Conservation (phyloP, 2,888 invertebrate genomes). For the Ferrisia virgata region DNA sequence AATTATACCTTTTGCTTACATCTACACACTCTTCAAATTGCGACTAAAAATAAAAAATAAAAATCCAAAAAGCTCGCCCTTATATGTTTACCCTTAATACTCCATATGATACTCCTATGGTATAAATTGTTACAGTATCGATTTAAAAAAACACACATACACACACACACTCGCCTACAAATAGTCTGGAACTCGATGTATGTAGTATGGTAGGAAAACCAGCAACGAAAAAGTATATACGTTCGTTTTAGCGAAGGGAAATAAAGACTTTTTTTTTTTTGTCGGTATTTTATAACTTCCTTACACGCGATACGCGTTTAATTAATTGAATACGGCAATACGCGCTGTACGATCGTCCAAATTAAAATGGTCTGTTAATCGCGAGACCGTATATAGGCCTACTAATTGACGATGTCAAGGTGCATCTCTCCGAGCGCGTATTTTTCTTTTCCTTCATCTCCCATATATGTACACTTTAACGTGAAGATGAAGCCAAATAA, state of each 20-base stretch:
- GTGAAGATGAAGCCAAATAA: background rate
- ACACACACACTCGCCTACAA: background rate
- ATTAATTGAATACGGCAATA: background rate
- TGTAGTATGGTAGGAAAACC: background rate
- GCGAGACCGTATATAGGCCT: background rate
- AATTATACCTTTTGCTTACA: too few species aligned
- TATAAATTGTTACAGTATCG: too few species aligned
- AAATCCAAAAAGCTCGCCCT: too few species aligned
- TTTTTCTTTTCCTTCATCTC: background rate
- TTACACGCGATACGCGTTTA: background rate
- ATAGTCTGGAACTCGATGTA: background rate
- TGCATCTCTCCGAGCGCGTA: background rate
- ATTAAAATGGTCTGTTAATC: background rate
- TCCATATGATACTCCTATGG: too few species aligned
- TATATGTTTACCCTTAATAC: too few species aligned
- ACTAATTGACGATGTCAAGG: background rate
- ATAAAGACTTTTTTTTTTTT: background rate
- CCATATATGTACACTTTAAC: background rate
- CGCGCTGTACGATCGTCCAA: background rate
- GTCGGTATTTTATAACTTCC: conserved; percentile 10
- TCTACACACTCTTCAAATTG: too few species aligned
- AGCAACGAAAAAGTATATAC: background rate
- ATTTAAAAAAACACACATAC: too few species aligned
- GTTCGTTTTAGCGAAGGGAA: background rate
- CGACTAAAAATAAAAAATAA: too few species aligned